phyloP scores from a whole-genome alignment of 2,888 invertebrate species.

The Monochamus alternatus region DNA sequence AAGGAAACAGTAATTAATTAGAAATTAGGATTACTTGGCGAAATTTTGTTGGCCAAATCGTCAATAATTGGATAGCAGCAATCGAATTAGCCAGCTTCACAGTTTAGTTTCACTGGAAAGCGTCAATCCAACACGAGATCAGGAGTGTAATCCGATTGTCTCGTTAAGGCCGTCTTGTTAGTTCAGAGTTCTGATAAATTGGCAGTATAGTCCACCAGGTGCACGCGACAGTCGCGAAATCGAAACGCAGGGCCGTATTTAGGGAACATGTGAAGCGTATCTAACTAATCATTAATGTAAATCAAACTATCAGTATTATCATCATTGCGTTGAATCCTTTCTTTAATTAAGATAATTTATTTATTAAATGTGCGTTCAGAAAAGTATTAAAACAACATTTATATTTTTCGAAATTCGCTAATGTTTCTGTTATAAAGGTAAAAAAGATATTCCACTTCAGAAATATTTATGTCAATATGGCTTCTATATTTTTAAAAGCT shows the following conservation, averaged over 20 bases:
- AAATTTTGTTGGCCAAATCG: conserved; percentile 22
- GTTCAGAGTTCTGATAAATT: conserved; percentile 64
- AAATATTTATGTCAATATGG: too few species aligned
- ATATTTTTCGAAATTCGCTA: too few species aligned
- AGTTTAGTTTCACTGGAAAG: conserved; percentile 62
- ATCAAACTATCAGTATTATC: too few species aligned
- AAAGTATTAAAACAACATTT: too few species aligned
- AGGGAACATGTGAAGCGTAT: neutral
- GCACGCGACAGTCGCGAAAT: conserved; percentile 59
- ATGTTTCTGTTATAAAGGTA: too few species aligned
- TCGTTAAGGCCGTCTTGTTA: conserved; percentile 70
- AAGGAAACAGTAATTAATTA: conserved; percentile 3
- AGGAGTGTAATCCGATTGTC: conserved; percentile 70
- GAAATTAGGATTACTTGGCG: neutral
- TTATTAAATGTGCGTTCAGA: too few species aligned
- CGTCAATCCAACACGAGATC: conserved; percentile 68
- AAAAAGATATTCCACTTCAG: too few species aligned
- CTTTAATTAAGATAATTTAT: too few species aligned
- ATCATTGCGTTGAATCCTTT: too few species aligned
- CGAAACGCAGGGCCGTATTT: conserved; percentile 37
- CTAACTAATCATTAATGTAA: neutral
- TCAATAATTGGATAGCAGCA: conserved; percentile 65
- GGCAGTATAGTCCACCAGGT: conserved; percentile 63
- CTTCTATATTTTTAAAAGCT: too few species aligned
- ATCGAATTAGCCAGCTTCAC: conserved; percentile 61